Evolutionary conservation across 2,113 vertebrate genomes (phyloP).

Genomic region (Scomber scombrus): DNA sequence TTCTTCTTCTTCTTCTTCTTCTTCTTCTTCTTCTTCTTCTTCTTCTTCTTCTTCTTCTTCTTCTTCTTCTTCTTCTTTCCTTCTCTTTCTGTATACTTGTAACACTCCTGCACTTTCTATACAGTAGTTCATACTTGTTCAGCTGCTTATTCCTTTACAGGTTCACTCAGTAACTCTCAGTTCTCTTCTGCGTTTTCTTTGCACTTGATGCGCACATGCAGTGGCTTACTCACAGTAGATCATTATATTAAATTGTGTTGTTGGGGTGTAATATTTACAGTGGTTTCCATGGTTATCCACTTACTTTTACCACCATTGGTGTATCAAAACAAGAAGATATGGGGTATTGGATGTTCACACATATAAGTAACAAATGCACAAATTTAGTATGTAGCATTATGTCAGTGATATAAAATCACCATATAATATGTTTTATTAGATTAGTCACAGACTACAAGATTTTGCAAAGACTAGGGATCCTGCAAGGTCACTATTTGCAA

Average conservation of each 20-base stretch:
- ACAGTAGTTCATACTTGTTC: constrained; percentile 2
- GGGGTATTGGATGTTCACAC: not conserved
- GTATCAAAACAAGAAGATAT: constrained; percentile 10
- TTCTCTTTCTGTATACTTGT: not conserved
- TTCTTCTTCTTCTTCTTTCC: not conserved
- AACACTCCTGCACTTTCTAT: not conserved
- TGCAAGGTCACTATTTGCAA: too few relatives aligned
- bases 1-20: not conserved
- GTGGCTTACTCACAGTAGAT: not conserved
- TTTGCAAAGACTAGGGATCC: too few relatives aligned
- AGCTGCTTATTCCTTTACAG: constrained; percentile 6
- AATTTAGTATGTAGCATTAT: not conserved
- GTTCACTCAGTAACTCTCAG: not conserved
- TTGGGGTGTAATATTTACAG: constrained; percentile 1
- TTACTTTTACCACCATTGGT: not conserved
- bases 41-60: not conserved
- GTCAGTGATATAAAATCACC: not conserved
- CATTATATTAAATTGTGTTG: constrained; percentile 5
- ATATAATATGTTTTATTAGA: not conserved
- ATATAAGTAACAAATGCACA: not conserved
- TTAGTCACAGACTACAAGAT: too few relatives aligned
- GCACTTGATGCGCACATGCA: not conserved
- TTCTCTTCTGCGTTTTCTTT: not conserved
- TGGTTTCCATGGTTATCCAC: not conserved
- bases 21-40: not conserved